phyloP scores from a whole-genome alignment of 2,888 invertebrate species.

The Agonum fuliginosum region DNA sequence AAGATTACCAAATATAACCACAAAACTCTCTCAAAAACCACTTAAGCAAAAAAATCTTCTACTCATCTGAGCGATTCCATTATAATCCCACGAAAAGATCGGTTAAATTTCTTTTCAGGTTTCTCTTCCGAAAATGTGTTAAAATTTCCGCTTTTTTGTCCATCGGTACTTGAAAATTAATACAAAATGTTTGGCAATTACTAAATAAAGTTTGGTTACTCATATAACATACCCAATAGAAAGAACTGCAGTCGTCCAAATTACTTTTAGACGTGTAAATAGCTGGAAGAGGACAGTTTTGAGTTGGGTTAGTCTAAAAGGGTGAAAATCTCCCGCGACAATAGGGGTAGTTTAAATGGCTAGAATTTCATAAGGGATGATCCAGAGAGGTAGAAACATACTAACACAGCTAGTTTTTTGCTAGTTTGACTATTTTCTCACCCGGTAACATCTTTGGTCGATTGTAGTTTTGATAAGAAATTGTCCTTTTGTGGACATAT shows the following conservation, averaged over 20 bases:
- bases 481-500: conserved; percentile 71
- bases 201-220: conserved; percentile 5
- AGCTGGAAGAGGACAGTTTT: background rate
- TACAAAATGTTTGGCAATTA: conserved; percentile 25
- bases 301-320: conserved; percentile 57
- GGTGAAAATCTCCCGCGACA: conserved; percentile 65
- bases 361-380: conserved; percentile 68
- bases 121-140: conserved; percentile 5
- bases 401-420: conserved; percentile 9
- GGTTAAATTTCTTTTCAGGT: background rate
- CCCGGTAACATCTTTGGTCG: conserved; percentile 61
- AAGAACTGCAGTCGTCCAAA: background rate
- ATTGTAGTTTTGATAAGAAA: conserved; percentile 70
- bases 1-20: conserved; percentile 8
- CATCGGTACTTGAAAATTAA: conserved; percentile 25
- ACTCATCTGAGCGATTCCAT: conserved; percentile 3
- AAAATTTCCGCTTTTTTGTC: conserved; percentile 41
- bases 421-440: background rate
- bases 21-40: conserved; percentile 1
- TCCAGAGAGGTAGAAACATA: conserved; percentile 61
- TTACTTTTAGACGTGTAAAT: background rate
- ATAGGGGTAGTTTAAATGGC: conserved; percentile 69
- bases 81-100: conserved; percentile 1
- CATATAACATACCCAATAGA: background rate
- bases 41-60: conserved; percentile 13